Base-by-base conservation (phyloP, 2,888 invertebrate genomes). In the Epistrophe grossulariae region DNA sequence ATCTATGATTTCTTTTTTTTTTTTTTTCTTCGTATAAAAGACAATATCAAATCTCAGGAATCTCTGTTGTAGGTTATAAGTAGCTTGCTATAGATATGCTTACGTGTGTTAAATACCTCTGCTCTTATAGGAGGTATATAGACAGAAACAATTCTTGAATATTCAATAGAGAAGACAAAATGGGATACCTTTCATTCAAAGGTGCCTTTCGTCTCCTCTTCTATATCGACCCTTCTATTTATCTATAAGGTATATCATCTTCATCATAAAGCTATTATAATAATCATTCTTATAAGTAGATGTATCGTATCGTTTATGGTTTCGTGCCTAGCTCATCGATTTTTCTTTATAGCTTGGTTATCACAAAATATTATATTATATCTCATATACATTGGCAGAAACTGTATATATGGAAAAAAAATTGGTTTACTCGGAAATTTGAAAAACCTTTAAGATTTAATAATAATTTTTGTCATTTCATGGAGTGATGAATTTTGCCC, bases 191-290 rank as follows among this genome's bases (percentile, higher is more conserved):
- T 68, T 68, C 38, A 68, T 68, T 52, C 38, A 68, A 24, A 24
- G 68, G 24, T 52, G 35, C 11, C 31, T n/a, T 55, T 15, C 13
- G 7, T 52, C 38, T 52, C 24, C 3, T 2, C 24, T 24, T 24
- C 24, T 24, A 24, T 24, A 8, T 6, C 2, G 15, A 15, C 15
- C 15, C 9, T 10, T 43, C 43, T 15, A 40, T 40, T 3, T 24
- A 24, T 5, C 2, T 11, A n/a, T n/a, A n/a, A 13, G 5, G 10
- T 38, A 15, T 45, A 45, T 45, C 38, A 24, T 52, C 35, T 52
- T 70, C 52, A 70, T 52, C 50, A 52, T 70, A 70, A 52, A 19
- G 52, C 24, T 70, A 70, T 70, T 70, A 70, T 52, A 52, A 70
- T 52, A 38, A 70, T 52, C 52, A 38, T 48, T 70, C 52, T 38